These are phyloP conservation scores for Tipula vernalis DNA, from an alignment of 2,888 invertebrate genomes.

Conservation along the genomic window DNA sequence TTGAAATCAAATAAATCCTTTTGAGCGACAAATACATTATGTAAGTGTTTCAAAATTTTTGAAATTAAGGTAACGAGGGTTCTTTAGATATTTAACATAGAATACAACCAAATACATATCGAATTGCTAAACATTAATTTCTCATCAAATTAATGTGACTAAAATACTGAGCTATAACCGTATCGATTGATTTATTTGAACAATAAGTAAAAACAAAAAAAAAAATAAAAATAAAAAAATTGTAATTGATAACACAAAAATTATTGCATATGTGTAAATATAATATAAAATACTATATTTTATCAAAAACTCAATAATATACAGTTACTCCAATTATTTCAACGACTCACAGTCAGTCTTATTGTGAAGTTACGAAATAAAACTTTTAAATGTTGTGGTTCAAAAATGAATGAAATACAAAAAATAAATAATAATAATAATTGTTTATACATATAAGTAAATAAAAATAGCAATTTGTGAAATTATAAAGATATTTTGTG, in stretches of 20 bases:
- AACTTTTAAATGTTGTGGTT: not conserved
- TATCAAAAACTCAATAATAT: not conserved
- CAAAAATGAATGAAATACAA: not conserved
- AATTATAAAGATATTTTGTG: not conserved
- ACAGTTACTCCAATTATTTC: not conserved
- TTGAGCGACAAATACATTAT: too few relatives aligned
- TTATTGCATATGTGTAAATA: not conserved
- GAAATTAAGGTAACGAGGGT: too few relatives aligned
- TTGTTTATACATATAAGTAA: not conserved
- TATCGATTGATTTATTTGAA: not conserved
- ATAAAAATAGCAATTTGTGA: not conserved
- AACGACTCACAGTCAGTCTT: not conserved
- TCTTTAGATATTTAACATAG: too few relatives aligned
- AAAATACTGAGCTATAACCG: not conserved
- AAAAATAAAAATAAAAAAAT: not conserved
- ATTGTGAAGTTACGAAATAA: not conserved
- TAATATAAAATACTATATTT: not conserved
- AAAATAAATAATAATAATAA: not conserved
- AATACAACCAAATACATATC: too few relatives aligned
- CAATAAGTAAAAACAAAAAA: not conserved
- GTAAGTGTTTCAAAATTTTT: too few relatives aligned
- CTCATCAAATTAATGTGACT: not conserved
- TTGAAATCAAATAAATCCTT: too few relatives aligned
- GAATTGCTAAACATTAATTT: too few relatives aligned
- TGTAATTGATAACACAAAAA: not conserved